Base-by-base conservation (phyloP, 2,113 vertebrate genomes). In the Lycaon pictus region DNA sequence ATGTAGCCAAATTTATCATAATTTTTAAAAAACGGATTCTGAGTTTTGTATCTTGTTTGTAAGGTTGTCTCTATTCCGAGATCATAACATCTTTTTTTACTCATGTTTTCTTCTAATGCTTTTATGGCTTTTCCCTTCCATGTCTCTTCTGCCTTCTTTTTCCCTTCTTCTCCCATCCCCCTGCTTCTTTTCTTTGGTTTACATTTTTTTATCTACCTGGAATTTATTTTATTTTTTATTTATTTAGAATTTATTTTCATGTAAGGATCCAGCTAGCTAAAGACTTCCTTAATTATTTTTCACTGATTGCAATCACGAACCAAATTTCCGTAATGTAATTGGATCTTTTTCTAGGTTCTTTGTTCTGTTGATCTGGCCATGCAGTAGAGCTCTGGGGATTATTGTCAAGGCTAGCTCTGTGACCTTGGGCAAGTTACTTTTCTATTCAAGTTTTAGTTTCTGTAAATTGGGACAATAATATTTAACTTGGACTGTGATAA, bases 1-100 rank as follows among this genome's bases (percentile, higher is more conserved):
- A n/a, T 88, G 29, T 83, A 87, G 74, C 74, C 48, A 90, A 25
- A 80, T 83, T 83, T 97, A n/a, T 81, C 51, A 37, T 67, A 43
- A 8, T 56, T 65, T 88, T 71, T 60, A 2, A 35, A 37, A 37
- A 62, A 37, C 83, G 79, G 25, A 23, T 93, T 76, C 62, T 95
- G 29, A 72, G 5, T 71, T 95, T 88, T 65, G 0, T 77, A 58
- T 77, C 43, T 88, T 95, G 48, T 80, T 90, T 85, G 22, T 90
- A 51, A 88, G 60, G 11, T 13, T 63, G 4, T 87, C 60, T 90
- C 77, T 16, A 62, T 87, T 62, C 43, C 69, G 63, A 80, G 65
- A 23, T 56, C 69, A 77, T 63, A 20, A 43, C 43, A 43, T 87
- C 16, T 79, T 83, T 94, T 94, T 89, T 88, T n/a, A 65, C 4